A percentile compares a stretch with the other conserved stretches of the same genome.
phyloP scores from a whole-genome alignment of 2,113 vertebrate genomes.

The Tylochromis polylepis region DNA sequence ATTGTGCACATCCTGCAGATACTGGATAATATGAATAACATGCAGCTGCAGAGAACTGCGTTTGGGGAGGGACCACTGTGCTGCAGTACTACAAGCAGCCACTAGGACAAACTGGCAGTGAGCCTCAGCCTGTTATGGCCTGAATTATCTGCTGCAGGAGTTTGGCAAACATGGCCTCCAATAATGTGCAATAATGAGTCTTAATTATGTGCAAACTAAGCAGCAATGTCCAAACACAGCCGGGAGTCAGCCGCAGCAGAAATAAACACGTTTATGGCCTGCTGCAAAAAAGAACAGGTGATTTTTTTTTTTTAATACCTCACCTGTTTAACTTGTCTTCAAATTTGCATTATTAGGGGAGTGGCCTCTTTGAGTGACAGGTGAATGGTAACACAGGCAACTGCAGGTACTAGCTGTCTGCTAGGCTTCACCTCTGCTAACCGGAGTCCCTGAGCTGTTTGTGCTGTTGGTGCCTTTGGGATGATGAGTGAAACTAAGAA shows the following conservation, averaged over 20 bases:
- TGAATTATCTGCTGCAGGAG: not conserved
- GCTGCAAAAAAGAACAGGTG: not conserved
- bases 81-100: not conserved
- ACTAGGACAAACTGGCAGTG: not conserved
- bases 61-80: accelerated
- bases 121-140: not conserved
- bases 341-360: accelerated
- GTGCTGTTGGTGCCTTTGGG: not conserved
- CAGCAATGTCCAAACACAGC: not conserved
- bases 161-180: not conserved
- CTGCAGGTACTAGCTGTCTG: not conserved
- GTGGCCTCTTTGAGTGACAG: not conserved
- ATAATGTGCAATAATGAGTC: not conserved
- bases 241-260: not conserved
- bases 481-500: not conserved
- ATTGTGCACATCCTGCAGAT: not conserved
- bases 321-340: not conserved
- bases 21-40: not conserved
- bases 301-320: not conserved
- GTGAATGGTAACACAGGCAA: accelerated
- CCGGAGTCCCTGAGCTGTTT: not conserved
- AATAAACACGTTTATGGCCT: not conserved
- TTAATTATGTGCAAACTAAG: not conserved
- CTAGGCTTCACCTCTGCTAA: not conserved
- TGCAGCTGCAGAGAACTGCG: not conserved